Evolutionary conservation across 2,888 invertebrate genomes (phyloP), one percentile per base, ranked within the genome.

Genomic region (Thecocarcelia acutangulata): DNA sequence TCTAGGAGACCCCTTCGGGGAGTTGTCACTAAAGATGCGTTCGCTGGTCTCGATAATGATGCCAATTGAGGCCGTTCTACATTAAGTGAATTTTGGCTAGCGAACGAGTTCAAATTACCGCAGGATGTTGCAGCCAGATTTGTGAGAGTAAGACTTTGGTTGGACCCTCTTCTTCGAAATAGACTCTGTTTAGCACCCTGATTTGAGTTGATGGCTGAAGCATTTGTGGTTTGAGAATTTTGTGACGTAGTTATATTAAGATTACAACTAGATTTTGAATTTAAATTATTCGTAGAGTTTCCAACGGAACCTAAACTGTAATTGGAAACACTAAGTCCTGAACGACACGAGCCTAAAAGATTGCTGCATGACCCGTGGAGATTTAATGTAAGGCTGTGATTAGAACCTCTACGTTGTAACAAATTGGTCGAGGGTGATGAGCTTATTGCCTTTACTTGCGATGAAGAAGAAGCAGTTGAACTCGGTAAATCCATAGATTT

Each of bases 1-100:
- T 97, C 96, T 5, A 97, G 91, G 1, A 97, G 90, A 9, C 96
- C 95, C 86, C 95, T 95, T 50, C 93, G 93, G 54, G 89, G 89
- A 0, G 85, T 81, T 33, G 84, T 75, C 73, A 83, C 85, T 46
- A 48, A 84, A 9, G 77, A 80, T 24, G 42, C 61, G 58, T 79
- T 85, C 3, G 83, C 70, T 54, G 81, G 77, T 5, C 79, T 68
- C 4, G 78, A 64, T 54, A 83, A 12, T 33, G 80, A 70, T 5
- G 74, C 66, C 37, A 79, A 48, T 46, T 77, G 83, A 5, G 33
- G 11, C 13, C 73, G 70, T 5, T 84, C 84, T 15, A 88, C 87
- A 84, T 89, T 93, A 13, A 93, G 86, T 1, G 92, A 92, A 83
- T 91, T 92, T 75, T 93, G 93, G 80, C 93, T 93, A 0, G 92